These are phyloP conservation scores for Myiozetetes cayanensis DNA, from an alignment of 2,113 vertebrate genomes.

Conservation along the genomic window DNA sequence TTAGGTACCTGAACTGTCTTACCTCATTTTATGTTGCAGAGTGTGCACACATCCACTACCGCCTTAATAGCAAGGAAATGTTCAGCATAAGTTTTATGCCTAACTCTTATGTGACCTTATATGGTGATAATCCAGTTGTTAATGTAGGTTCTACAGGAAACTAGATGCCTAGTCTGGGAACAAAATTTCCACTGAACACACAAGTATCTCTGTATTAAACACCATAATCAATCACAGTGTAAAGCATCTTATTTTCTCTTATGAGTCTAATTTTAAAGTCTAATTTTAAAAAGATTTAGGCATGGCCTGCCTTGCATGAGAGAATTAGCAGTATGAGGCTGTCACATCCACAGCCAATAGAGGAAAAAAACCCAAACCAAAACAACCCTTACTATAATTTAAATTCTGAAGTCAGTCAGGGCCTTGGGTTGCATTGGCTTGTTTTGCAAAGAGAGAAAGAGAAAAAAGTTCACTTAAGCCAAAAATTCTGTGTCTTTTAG, in stretches of 20 bases:
- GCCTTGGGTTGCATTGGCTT: not conserved
- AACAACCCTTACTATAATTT: not conserved
- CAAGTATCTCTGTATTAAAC: not conserved
- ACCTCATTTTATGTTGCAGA: not conserved
- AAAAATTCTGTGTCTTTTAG: not conserved
- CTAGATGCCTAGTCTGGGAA: not conserved
- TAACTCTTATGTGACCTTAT: not conserved
- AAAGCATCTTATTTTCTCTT: not conserved
- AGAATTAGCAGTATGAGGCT: not conserved
- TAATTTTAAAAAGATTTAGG: not conserved
- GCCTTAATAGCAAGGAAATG: not conserved
- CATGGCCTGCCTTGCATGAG: not conserved
- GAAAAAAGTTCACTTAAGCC: not conserved
- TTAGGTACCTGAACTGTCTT: not conserved
- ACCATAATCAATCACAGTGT: not conserved
- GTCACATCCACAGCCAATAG: not conserved
- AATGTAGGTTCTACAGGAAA: not conserved
- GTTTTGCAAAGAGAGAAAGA: not conserved
- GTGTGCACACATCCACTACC: not conserved
- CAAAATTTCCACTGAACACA: not conserved
- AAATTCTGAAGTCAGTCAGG: not conserved
- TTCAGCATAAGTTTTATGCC: not conserved
- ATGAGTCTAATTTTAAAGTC: too few relatives aligned
- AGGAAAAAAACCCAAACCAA: not conserved
- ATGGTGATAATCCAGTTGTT: not conserved